Percentiles rank a stretch among this genome's conserved stretches.
phyloP scores from a whole-genome alignment of 2,113 vertebrate genomes.

The Arothron firmamentum region DNA sequence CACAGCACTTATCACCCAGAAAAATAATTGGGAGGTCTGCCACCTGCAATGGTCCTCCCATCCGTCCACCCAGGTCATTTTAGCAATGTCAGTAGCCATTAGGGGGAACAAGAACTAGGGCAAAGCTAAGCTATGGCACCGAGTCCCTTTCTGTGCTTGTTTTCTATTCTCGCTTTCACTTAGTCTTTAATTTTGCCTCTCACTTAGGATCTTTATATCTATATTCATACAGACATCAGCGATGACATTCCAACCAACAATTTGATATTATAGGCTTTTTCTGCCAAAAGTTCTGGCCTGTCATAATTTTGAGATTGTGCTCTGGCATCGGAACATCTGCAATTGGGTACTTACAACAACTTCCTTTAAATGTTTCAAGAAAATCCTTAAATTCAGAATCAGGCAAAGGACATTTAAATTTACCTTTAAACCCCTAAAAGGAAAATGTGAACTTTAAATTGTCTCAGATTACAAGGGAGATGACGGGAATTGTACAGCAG shows the following conservation, averaged over 20 bases:
- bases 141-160: constrained; percentile 21
- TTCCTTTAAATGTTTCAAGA: too few relatives aligned
- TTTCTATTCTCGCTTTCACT: constrained; percentile 6
- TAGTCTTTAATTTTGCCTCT: not conserved
- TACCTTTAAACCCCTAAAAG: constrained; percentile 8
- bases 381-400: too few relatives aligned
- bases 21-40: constrained; percentile 78
- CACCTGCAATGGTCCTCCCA: constrained; percentile 64
- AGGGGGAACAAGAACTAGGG: constrained; percentile 41
- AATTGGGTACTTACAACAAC: too few relatives aligned
- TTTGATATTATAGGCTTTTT: too few relatives aligned
- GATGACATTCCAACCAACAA: too few relatives aligned
- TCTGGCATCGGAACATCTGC: too few relatives aligned
- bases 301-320: too few relatives aligned
- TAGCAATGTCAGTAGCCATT: constrained; percentile 70
- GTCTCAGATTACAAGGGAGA: not conserved
- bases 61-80: constrained; percentile 64
- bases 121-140: constrained; percentile 51
- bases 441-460: too few relatives aligned
- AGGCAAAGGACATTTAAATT: not conserved
- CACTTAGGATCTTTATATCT: too few relatives aligned
- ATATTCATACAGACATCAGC: too few relatives aligned
- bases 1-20: constrained; percentile 72
- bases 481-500: constrained; percentile 3
- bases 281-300: too few relatives aligned